Conservation (phyloP, 92 coral and sea anemone genomes). For the Palythoa heliodiscus region DNA sequence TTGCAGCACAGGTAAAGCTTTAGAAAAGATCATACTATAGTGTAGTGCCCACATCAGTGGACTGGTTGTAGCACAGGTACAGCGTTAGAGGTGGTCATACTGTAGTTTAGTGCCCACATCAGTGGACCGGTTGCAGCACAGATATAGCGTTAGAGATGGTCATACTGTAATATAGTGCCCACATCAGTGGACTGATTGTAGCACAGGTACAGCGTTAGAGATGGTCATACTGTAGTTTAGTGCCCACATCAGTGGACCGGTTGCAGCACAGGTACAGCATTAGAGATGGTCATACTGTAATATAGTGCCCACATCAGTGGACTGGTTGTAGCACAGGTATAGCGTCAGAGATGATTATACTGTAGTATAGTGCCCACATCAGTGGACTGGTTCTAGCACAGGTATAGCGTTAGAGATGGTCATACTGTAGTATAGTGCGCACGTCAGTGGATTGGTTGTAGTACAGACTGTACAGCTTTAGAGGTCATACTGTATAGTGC, state of each 20-base stretch:
- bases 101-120: constrained; percentile 65
- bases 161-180: no score
- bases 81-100: neutral
- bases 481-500: neutral
- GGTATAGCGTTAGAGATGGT: constrained; percentile 43
- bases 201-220: neutral
- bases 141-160: no score
- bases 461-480: no score
- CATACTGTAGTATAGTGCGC: no score
- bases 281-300: no score
- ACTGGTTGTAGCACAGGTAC: no score
- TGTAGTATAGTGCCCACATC: constrained; percentile 69
- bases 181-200: no score
- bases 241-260: no score
- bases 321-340: constrained; percentile 47
- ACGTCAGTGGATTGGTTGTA: no score
- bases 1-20: constrained; percentile 80
- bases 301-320: constrained; percentile 94
- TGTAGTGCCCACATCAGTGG: neutral
- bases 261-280: constrained; percentile 63
- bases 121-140: constrained; percentile 74
- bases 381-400: constrained; percentile 92
- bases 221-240: no score
- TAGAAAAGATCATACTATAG: neutral
- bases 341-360: no score